Conservation (phyloP, 2,797 vertebrate species). For the Delichon dasypus region DNA sequence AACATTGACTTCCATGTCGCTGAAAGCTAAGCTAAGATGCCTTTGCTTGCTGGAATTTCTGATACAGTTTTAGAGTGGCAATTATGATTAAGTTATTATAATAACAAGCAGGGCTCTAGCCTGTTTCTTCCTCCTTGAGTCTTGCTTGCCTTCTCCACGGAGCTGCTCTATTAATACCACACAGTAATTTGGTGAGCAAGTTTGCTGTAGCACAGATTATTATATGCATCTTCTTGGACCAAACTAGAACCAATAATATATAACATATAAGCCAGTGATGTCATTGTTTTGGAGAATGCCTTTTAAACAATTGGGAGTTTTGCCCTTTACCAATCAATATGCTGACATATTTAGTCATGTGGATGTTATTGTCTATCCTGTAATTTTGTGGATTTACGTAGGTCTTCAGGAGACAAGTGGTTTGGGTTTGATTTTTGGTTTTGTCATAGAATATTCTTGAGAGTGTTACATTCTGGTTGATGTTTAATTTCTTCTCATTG, state of each 20-base stretch:
- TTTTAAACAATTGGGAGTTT: neutral
- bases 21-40: neutral
- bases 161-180: neutral
- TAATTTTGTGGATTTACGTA: neutral
- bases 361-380: neutral
- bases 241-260: neutral
- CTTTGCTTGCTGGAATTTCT: conserved; percentile 2
- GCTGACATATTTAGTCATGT: neutral
- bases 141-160: neutral
- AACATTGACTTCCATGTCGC: neutral
- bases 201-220: neutral
- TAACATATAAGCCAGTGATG: neutral
- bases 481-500: neutral
- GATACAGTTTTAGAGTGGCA: neutral
- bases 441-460: neutral
- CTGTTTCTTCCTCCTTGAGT: neutral
- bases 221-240: neutral
- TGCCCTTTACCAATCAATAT: neutral
- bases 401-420: neutral
- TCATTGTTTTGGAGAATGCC: neutral
- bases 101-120: neutral
- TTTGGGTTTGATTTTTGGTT: neutral
- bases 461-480: neutral
- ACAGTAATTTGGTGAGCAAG: neutral
- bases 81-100: neutral